Conservation (phyloP, 2,113 vertebrate genomes). For the Beaufortia kweichowensis region DNA sequence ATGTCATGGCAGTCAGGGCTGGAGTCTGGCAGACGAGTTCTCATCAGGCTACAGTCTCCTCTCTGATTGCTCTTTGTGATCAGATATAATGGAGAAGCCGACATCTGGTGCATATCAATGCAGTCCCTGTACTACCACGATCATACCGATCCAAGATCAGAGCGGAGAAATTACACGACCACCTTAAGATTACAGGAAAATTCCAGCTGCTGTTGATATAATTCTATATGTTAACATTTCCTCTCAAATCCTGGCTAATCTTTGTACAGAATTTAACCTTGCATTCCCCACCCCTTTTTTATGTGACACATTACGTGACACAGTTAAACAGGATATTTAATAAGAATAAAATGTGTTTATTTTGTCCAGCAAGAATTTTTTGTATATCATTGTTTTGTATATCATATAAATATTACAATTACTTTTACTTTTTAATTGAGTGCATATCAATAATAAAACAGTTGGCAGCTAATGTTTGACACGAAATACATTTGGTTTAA, state of each 20-base stretch:
- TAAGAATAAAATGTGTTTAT: background rate
- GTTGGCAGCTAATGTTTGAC: background rate
- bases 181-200: constrained; percentile 16
- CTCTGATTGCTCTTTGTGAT: constrained; percentile 50
- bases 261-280: constrained; percentile 12
- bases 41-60: constrained; percentile 36
- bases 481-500: constrained; percentile 10
- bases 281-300: background rate
- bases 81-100: constrained; percentile 38
- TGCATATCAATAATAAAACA: background rate
- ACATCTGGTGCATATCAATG: constrained; percentile 39
- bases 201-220: background rate
- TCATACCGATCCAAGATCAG: background rate
- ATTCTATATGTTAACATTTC: constrained; percentile 20
- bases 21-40: constrained; percentile 36
- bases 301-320: no score
- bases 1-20: constrained; percentile 40
- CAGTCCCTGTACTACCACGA: background rate
- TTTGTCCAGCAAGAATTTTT: no score
- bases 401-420: background rate
- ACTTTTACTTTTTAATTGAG: no score
- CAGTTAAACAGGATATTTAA: background rate
- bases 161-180: constrained; percentile 24
- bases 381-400: no score
- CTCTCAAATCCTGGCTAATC: constrained; percentile 12